A percentile compares a stretch with the other conserved stretches of the same genome.
Conservation (phyloP, 2,888 invertebrate genomes). For the Lymantria dispar region DNA sequence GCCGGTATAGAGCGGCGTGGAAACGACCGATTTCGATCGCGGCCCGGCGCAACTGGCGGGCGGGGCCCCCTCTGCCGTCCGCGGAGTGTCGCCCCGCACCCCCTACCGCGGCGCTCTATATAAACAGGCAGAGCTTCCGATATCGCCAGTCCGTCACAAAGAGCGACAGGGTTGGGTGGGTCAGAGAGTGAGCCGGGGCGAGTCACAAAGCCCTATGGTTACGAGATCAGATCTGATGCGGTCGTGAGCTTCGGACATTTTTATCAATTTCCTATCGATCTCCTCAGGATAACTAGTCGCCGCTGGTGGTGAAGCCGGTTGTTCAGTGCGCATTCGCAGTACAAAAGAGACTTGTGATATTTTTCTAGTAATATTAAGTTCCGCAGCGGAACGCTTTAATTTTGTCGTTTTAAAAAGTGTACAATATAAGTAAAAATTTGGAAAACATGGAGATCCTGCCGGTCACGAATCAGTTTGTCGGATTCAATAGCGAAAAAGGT, state of each 20-base stretch:
- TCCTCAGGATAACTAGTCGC: constrained; percentile 71
- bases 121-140: constrained; percentile 62
- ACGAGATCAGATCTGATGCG: constrained; percentile 81
- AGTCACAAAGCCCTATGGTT: constrained; percentile 77
- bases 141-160: constrained; percentile 78
- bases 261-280: constrained; percentile 71
- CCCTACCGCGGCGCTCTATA: constrained; percentile 71
- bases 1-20: constrained; percentile 48
- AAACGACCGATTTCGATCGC: constrained; percentile 48
- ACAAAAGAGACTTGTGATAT: constrained; percentile 83
- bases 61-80: constrained; percentile 69
- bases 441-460: constrained; percentile 91
- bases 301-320: constrained; percentile 60
- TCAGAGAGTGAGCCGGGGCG: constrained; percentile 70
- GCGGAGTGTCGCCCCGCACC: constrained; percentile 61
- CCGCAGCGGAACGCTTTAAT: constrained; percentile 66
- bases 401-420: constrained; percentile 74
- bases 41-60: constrained; percentile 65
- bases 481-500: constrained; percentile 90
- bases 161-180: constrained; percentile 78
- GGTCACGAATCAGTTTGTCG: constrained; percentile 89
- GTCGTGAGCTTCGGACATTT: constrained; percentile 69
- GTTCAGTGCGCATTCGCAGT: constrained; percentile 76
- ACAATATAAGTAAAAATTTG: constrained; percentile 82
- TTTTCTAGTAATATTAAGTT: constrained; percentile 75